Base-by-base conservation (phyloP, 2,888 invertebrate species). In the Aphelenchoides bicaudatus region DNA sequence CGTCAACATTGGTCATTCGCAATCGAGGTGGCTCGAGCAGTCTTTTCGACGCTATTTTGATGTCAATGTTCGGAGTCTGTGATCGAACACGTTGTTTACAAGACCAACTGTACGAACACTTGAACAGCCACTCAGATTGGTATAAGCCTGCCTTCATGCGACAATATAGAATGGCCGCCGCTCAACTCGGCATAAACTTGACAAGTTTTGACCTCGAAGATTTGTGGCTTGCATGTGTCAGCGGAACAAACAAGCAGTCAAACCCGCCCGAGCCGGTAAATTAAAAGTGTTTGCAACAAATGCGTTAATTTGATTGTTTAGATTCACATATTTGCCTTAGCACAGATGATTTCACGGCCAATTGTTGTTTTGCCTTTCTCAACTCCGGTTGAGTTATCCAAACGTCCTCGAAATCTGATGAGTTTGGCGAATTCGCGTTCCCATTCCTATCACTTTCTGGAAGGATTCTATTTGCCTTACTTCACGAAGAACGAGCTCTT, bases 31-130 rank as follows among this genome's bases (percentile, higher is more conserved):
- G 60, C n/a, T 30, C 52, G 3, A 30, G 34, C 34, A 54, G 49
- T 21, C 48, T 61, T 3, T 61, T 39, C 23, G 61, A 61, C 30
- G 51, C 61, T 19, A 39, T 61, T 39, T 53, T 61, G 37, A 57
- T 59, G 56, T 47, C 59, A 10, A 61, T 61, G 61, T 61, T 53
- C 43, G 61, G 61, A 3, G 31, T 61, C 8, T 61, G 61, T 27
- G 61, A 61, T 27, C 52, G 61, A 16, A 25, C 23, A 23, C 10
- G 43, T n/a, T 13, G 13, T n/a, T 16, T 43, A 27, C 23, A 43
- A 16, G 27, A 23, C 10, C 43, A 43, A 27, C 43, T 43, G 13
- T 28, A 43, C 16, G 1, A 43, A 25, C 43, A 43, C 16, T 25
- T 43, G 16, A 2, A 25, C 13, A 43, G 4, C 16, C 13, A 43